Evolutionary conservation across 2,888 invertebrate genomes (phyloP), one percentile per base, ranked within the genome.

Genomic region (Plagodis dolabraria): DNA sequence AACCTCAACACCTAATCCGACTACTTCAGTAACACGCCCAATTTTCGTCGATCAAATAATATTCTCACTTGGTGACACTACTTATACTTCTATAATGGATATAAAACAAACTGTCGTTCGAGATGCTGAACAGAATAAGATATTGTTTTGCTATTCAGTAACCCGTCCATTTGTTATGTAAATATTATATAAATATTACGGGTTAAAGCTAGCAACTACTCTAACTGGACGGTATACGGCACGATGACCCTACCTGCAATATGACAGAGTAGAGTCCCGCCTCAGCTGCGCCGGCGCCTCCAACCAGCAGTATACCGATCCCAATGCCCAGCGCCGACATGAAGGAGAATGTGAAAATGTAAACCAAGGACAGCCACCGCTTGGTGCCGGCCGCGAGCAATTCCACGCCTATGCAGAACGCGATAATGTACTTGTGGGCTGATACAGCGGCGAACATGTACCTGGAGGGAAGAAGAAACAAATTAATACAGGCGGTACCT

Each of bases 351-450:
- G 95, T 95, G 70, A 96, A 94, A 45, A 97, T 94, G 82, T 97
- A 97, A 34, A 95, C 85, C 42, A 96, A 76, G 0, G 95, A 93
- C 52, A 96, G 80, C 74, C 93, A 86, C 2, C 92, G 88, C 71
- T 93, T 94, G 0, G 96, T 96, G 36, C 94, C 94, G 0, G 95
- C 95, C 0, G 95, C 95, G 44, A 97, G 93, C 49, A 98, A 86
- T 77, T 98, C 97, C 64, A 97, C 95, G 0, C 97, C 97, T 63
- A 98, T 96, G 80, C 97, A 97, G 83, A 98, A 97, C 0, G 97
- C 96, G 60, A 98, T 95, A 47, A 98, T 97, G 72, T 97, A 94
- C 85, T 98, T 98, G 82, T 98, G 98, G 0, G 97, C 96, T 2
- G 96, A 95, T 0, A 98, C 96, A 0, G 97, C 97, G 0, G 94